phyloP scores from a whole-genome alignment of 2,797 vertebrate genomes.

The Sebastes hopkinsi region DNA sequence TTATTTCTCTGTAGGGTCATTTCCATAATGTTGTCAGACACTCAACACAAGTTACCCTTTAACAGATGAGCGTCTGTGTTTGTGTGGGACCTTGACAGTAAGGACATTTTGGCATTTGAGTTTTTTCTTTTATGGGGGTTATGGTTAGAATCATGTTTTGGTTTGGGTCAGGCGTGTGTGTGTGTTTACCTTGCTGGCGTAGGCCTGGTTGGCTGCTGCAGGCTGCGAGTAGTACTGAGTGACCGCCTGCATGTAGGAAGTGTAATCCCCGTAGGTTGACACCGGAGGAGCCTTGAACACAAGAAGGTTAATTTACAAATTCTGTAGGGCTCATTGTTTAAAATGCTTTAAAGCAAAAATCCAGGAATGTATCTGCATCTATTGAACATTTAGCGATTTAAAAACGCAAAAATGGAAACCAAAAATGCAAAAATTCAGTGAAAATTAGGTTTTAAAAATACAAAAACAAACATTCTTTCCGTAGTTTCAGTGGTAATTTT shows the following conservation, averaged over 20 bases:
- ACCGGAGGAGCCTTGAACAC: conserved; percentile 73
- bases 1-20: no score
- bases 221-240: conserved; percentile 86
- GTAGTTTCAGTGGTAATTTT: neutral
- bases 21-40: no score
- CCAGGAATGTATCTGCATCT: neutral
- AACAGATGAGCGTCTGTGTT: neutral
- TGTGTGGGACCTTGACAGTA: neutral
- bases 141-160: neutral
- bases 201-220: conserved; percentile 77
- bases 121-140: neutral
- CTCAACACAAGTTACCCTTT: no score
- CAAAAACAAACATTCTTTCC: neutral
- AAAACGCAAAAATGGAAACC: neutral
- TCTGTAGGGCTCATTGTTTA: neutral
- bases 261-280: conserved; percentile 80
- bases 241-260: conserved; percentile 84
- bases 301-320: neutral
- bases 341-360: neutral
- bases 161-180: conserved; percentile 1
- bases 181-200: conserved; percentile 78
- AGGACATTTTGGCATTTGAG: neutral
- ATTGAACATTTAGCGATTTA: neutral
- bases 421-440: neutral
- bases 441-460: neutral